Evolutionary conservation across 2,797 vertebrate genomes (phyloP).

Genomic region (Sebastes itinus): DNA sequence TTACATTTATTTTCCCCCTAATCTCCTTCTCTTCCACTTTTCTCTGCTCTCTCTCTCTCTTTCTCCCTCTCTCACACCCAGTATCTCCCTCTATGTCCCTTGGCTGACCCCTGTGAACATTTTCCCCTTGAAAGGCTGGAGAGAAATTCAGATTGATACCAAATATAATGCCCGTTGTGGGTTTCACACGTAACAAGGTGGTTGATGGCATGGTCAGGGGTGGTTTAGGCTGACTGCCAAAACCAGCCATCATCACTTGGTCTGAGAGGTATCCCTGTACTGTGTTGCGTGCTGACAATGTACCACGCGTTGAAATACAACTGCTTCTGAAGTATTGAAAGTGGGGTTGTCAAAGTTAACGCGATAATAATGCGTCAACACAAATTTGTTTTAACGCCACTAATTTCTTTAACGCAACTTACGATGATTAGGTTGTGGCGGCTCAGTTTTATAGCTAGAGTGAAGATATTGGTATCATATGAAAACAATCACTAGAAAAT

Average conservation of each 20-base stretch:
- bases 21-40: slow-evolving; percentile 86
- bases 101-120: slow-evolving; percentile 88
- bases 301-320: slow-evolving; percentile 28
- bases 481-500: too few species aligned
- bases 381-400: too few species aligned
- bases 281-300: slow-evolving; percentile 5
- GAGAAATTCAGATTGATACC: slow-evolving; percentile 83
- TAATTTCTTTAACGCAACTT: too few species aligned
- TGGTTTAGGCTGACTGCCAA: slow-evolving; percentile 72
- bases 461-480: too few species aligned
- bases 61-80: slow-evolving; percentile 56
- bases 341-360: background rate
- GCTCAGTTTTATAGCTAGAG: too few species aligned
- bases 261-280: slow-evolving; percentile 3
- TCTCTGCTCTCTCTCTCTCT: slow-evolving; percentile 57
- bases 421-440: too few species aligned
- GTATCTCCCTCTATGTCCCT: slow-evolving; percentile 81
- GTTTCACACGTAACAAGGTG: slow-evolving; percentile 76
- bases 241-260: slow-evolving; percentile 60
- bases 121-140: slow-evolving; percentile 81
- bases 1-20: slow-evolving; percentile 91
- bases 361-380: too few species aligned
- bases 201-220: slow-evolving; percentile 78
- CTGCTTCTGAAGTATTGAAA: background rate
- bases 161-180: slow-evolving; percentile 81